Evolutionary conservation across 2,797 vertebrate species (phyloP).

Genomic region (Thaleichthys pacificus): DNA sequence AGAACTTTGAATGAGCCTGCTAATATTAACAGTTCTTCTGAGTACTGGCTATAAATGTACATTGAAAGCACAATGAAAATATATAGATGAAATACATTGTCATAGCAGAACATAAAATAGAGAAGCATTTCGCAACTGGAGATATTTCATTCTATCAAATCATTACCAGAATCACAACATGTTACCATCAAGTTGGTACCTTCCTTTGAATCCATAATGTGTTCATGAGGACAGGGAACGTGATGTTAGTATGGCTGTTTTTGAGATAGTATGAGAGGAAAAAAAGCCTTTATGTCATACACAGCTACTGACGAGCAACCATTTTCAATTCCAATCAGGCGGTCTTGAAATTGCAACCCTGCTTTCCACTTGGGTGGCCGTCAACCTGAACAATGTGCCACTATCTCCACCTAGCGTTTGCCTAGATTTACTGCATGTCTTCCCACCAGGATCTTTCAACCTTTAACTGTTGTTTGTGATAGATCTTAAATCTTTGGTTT

Average conservation of each 20-base stretch:
- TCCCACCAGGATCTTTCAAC: conserved; percentile 31
- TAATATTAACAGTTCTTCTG: not conserved
- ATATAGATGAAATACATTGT: conserved; percentile 1
- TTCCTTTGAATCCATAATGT: not conserved
- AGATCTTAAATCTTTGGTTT: not conserved
- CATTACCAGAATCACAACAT: not conserved
- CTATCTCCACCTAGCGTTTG: conserved; percentile 55
- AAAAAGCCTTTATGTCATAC: not conserved
- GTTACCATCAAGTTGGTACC: not conserved
- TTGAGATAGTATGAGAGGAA: not conserved
- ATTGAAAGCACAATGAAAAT: not conserved
- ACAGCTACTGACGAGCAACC: not conserved
- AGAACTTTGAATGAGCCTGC: not conserved
- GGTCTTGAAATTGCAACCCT: not conserved
- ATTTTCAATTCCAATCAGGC: not conserved
- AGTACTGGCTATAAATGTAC: no score
- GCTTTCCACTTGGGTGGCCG: not conserved
- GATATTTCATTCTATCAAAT: not conserved
- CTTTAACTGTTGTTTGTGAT: not conserved
- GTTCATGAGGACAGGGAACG: not conserved
- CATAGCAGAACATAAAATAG: not conserved
- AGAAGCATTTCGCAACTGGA: not conserved
- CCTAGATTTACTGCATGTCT: conserved; percentile 41
- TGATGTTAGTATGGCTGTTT: conserved; percentile 1
- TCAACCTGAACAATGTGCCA: conserved; percentile 25